Conservation (phyloP, 1,140 invertebrate species). For the Heliconius melpomene region DNA sequence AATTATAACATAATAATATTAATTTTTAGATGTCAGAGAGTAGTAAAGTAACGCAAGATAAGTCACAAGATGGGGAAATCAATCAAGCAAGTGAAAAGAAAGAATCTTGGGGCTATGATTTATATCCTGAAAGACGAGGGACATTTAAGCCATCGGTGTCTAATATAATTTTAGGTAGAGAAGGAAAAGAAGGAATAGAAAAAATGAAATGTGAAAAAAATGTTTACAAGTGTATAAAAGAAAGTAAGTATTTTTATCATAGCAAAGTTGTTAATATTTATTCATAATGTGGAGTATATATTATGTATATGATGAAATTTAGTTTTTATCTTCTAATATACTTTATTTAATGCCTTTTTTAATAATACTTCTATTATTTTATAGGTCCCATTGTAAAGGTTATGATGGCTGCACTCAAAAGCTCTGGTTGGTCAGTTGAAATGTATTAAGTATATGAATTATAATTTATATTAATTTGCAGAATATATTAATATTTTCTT, state of each 20-base stretch:
- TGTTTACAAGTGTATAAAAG: conserved; percentile 88
- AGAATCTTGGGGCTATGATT: conserved; percentile 87
- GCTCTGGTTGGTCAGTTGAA: conserved; percentile 89
- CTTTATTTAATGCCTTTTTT: neutral
- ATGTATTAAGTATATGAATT: conserved; percentile 12
- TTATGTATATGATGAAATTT: neutral
- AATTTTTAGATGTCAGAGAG: conserved; percentile 1
- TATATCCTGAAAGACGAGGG: conserved; percentile 92
- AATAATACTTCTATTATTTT: conserved; percentile 39
- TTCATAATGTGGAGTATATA: neutral
- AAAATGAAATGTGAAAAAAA: conserved; percentile 91
- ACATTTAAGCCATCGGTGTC: conserved; percentile 81
- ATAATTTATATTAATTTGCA: neutral
- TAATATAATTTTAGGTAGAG: conserved; percentile 82
- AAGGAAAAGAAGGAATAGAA: conserved; percentile 85
- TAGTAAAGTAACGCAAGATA: conserved; percentile 1
- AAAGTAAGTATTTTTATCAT: conserved; percentile 82
- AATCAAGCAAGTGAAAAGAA: conserved; percentile 30
- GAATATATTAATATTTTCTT: conserved; percentile 42
- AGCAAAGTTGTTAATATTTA: neutral
- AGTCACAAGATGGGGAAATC: conserved; percentile 21
- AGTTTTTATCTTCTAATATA: neutral
- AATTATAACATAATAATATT: neutral
- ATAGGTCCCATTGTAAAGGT: conserved; percentile 91
- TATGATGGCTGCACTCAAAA: conserved; percentile 91